These are phyloP conservation scores for Seira musarum DNA, from an alignment of 2,888 invertebrate genomes.

Conservation along the genomic window DNA sequence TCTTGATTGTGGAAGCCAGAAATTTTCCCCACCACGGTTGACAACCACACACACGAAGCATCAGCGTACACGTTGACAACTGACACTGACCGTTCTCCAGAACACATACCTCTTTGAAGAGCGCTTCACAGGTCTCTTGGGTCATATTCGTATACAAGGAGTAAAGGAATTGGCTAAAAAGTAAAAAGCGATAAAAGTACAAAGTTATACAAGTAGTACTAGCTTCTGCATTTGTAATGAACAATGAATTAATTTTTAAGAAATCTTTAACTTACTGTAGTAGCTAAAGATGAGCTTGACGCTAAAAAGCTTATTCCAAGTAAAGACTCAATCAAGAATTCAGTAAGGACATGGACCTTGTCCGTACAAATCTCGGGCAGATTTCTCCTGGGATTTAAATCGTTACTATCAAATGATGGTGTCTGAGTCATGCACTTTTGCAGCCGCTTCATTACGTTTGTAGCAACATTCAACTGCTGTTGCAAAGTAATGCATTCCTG, in stretches of 20 bases:
- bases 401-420: slow-evolving; percentile 23
- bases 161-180: slow-evolving; percentile 53
- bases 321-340: slow-evolving; percentile 86
- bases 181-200: no score
- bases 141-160: slow-evolving; percentile 73
- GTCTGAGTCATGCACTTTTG: slow-evolving; percentile 75
- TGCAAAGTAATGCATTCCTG: slow-evolving; percentile 91
- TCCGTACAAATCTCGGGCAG: slow-evolving; percentile 80
- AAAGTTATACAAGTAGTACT: no score
- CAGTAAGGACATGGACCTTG: slow-evolving; percentile 86
- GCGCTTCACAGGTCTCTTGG: slow-evolving; percentile 76
- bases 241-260: background rate
- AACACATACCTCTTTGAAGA: slow-evolving; percentile 84
- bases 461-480: slow-evolving; percentile 89
- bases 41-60: slow-evolving; percentile 84
- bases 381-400: slow-evolving; percentile 36
- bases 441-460: slow-evolving; percentile 82
- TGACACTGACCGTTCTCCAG: slow-evolving; percentile 86
- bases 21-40: slow-evolving; percentile 93
- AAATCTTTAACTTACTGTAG: slow-evolving; percentile 31
- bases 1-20: slow-evolving; percentile 85
- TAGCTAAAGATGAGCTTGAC: slow-evolving; percentile 45
- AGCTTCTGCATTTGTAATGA: no score
- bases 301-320: slow-evolving; percentile 72
- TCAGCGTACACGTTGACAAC: slow-evolving; percentile 83